Evolutionary conservation across 2,113 vertebrate species (phyloP), one percentile per base, ranked within the genome.

Genomic region (Leucoraja erinaceus): DNA sequence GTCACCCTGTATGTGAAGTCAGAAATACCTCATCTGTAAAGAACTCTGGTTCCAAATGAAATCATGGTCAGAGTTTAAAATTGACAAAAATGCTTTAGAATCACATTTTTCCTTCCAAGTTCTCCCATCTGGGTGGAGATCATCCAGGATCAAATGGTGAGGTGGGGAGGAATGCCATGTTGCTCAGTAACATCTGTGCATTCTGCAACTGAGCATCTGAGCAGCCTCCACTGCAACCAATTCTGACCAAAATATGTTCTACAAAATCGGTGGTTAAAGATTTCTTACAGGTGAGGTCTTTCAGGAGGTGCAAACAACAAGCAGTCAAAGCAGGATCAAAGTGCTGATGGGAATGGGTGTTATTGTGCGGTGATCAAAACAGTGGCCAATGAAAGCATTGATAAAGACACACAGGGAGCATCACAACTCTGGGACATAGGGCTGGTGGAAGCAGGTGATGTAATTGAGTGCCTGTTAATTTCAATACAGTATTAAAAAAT

Each of bases 21-120:
- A 63, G 12, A 88, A 63, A n/a, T 33, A 88, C 83, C 83, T 88
- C 83, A 88, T 63, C 83, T 88, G 83, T 88, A 88, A 72, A 66
- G 83, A 88, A 63, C n/a, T 31, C 28, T 11, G 14, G 10, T 31
- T 22, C 12, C 28, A 88, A 25, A 9, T 75, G 74, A 75, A 68
- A 33, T 31, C 33, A 14, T 33, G 28, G 25, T 63, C 59, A 88
- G n/a, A 63, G 14, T 88, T 88, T 14, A 63, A 47, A 28, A 33
- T 88, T 14, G 31, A 16, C 83, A 88, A 88, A 61, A 61, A 88
- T 88, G 59, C 28, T 63, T 11, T 16, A 88, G 59, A 81, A 88
- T 88, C 59, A 66, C 63, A 12, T 18, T 63, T 5, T 31, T n/a
- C 61, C 28, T 16, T 63, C 83, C 83, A 88, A 66, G 38, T 88